Evolutionary conservation across 2,888 invertebrate species (phyloP), one percentile per base, ranked within the genome.

Genomic region (Acleris laterana): DNA sequence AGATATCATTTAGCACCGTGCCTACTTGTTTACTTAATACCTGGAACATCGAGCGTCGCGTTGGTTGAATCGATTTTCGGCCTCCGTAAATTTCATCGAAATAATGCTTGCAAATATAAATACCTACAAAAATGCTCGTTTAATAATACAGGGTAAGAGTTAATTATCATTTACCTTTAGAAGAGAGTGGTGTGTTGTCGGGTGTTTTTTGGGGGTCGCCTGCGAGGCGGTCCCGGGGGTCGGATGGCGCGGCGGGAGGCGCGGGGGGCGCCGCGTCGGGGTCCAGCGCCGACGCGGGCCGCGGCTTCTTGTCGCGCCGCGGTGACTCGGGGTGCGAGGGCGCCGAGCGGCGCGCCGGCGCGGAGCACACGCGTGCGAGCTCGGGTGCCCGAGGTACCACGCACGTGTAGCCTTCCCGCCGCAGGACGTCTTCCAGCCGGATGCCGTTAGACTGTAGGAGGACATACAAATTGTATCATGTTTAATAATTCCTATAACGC

Each of bases 311-410:
- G 78, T 92, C 91, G 59, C 83, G 81, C 17, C 87, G 82, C 55
- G 92, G 91, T 1, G 90, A 89, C 79, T 90, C 90, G 2, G 91
- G 88, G 72, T 87, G 90, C 69, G 90, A 85, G 66, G 90, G 85
- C 67, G 88, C 93, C 1, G 89, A 73, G 66, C 90, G 86, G 0
- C 90, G 89, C 32, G 87, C 89, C 28, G 93, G 87, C 67, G 90
- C 85, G 0, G 92, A 92, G 77, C 93, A 93, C 93, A 93, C 93
- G 50, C 93, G 90, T 73, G 90, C 89, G 84, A 93, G 93, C 80
- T 93, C 93, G 79, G 92, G 92, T 52, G 85, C 88, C 9, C 95
- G 93, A 5, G 96, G 95, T 73, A 94, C 88, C 71, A 95, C 95
- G 83, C 94, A 96, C 51, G 94, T 93, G 63, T 95, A 88, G 0